Evolutionary conservation across 2,113 vertebrate genomes (phyloP), one percentile per base, ranked within the genome.

Genomic region (Cervus canadensis): DNA sequence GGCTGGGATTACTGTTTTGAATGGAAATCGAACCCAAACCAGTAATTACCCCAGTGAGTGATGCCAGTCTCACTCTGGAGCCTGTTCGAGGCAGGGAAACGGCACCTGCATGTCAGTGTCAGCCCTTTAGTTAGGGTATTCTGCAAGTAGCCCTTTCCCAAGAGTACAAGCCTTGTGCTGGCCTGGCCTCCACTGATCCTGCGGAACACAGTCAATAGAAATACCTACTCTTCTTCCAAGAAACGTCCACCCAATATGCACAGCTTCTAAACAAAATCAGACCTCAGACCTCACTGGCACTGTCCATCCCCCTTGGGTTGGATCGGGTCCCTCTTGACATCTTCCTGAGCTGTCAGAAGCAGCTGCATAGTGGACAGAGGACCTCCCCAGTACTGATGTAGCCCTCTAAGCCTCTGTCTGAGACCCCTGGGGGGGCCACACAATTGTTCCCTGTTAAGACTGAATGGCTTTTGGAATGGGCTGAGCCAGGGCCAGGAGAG

Each of bases 1-100:
- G 96, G 84, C 60, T 83, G 92, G 98, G 87, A 98, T 98, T 91
- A 97, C 89, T 95, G 89, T 97, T 92, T 98, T 98, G 97, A 97
- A 97, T 81, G 28, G 30, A 94, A 97, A 95, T 98, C 40, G 82
- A 97, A 96, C 96, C 95, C 97, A 97, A 98, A 98, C 97, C 94
- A 96, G 95, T 96, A 96, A 97, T 98, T 98, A 98, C 87, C 84
- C 43, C 0, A 2, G 85, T 97, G 92, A 98, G 59, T 0, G 64
- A 92, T 91, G 97, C 94, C 97, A 98, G 85, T 94, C 92, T 97
- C 83, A 40, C 81, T 33, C 57, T 82, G 94, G 62, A 26, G 48
- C 56, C 74, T 74, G 36, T 8, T 97, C 64, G 54, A 96, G 33
- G 93, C 96, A 93, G 95, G 6, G 85, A 82, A 96, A 76, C 5